Evolutionary conservation across 2,888 invertebrate species (phyloP).

Genomic region (Neria commutata): DNA sequence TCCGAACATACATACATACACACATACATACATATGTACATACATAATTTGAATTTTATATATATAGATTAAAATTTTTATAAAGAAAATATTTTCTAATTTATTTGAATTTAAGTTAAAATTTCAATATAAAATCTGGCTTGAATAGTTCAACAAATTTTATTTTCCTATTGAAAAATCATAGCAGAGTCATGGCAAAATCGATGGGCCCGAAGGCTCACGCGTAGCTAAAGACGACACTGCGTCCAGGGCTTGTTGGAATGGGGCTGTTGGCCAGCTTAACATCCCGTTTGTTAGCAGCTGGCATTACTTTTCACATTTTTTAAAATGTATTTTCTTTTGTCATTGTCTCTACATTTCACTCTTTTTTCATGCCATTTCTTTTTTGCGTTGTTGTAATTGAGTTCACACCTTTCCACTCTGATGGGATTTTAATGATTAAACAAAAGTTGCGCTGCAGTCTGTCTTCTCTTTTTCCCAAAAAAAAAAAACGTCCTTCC

Average conservation of each 20-base stretch:
- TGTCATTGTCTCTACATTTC: background rate
- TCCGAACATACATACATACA: no score
- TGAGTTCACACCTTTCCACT: constrained; percentile 4
- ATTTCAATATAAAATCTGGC: no score
- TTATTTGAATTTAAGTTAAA: no score
- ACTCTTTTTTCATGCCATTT: background rate
- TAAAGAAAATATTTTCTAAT: no score
- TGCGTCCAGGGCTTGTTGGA: background rate
- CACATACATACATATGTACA: no score
- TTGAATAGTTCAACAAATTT: no score
- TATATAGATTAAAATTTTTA: no score
- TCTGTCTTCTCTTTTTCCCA: background rate
- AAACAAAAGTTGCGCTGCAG: background rate
- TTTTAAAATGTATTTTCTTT: background rate
- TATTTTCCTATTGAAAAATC: no score
- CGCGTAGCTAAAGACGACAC: background rate
- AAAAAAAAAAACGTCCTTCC: background rate
- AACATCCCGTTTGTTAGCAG: background rate
- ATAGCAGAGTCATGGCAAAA: no score
- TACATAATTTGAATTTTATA: no score
- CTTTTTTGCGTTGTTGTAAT: background rate
- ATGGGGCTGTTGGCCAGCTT: background rate
- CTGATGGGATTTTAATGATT: constrained; percentile 5
- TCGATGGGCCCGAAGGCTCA: no score
- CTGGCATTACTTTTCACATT: background rate